Percentiles rank a stretch among this genome's conserved stretches.
Conservation (phyloP, 1,140 invertebrate species). For the Drosophila bifasciata region DNA sequence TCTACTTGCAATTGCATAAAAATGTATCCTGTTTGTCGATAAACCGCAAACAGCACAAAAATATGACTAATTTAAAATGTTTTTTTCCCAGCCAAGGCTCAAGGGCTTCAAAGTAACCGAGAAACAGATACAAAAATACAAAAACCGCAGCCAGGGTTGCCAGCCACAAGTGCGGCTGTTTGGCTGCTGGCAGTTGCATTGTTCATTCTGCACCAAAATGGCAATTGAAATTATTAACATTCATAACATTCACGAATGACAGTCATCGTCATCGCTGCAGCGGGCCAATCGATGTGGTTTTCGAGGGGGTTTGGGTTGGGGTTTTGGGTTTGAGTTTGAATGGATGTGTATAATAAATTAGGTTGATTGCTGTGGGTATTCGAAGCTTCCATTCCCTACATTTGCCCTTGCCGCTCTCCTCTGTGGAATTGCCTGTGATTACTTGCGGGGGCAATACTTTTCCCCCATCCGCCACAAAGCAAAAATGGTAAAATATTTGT, state of each 20-base stretch:
- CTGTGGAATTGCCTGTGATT: background rate
- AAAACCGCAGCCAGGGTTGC: constrained; percentile 37
- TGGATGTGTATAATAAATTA: constrained; percentile 64
- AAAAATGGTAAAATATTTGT: constrained; percentile 49
- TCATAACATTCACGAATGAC: constrained; percentile 50
- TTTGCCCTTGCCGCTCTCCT: constrained; percentile 6
- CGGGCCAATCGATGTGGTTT: constrained; percentile 21
- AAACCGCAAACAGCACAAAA: constrained; percentile 21
- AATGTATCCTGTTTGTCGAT: background rate
- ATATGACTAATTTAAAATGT: constrained; percentile 27
- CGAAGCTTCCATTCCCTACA: constrained; percentile 1
- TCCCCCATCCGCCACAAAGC: constrained; percentile 33
- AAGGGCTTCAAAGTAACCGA: constrained; percentile 47
- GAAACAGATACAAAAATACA: constrained; percentile 19
- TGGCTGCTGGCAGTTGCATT: constrained; percentile 35
- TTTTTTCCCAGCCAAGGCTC: background rate
- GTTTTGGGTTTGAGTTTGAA: constrained; percentile 1
- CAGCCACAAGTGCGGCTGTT: constrained; percentile 15
- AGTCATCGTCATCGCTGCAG: constrained; percentile 16
- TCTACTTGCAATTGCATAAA: too few species aligned
- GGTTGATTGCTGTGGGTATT: constrained; percentile 70
- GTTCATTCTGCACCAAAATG: constrained; percentile 12
- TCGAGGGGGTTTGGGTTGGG: background rate
- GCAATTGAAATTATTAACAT: constrained; percentile 56
- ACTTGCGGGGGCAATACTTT: background rate